Conservation (phyloP, 92 coral and sea anemone species). For the Anthopleura xanthogrammica region DNA sequence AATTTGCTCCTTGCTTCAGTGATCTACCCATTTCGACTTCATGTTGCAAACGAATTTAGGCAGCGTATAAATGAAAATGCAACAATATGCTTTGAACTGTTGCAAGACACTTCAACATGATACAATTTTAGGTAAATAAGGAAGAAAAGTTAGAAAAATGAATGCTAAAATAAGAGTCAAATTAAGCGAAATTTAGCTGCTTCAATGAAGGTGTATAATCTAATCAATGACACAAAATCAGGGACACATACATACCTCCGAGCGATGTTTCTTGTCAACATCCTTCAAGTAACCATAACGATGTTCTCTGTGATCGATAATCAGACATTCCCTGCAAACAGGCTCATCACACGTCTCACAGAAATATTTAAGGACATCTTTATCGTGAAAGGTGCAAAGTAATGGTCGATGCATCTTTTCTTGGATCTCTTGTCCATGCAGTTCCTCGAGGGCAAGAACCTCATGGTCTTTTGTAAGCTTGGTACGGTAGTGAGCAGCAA, state of each 20-base stretch:
- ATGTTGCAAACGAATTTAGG: too few species aligned
- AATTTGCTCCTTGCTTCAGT: too few species aligned
- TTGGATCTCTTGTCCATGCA: constrained; percentile 83
- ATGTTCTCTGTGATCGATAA: constrained; percentile 92
- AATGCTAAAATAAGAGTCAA: too few species aligned
- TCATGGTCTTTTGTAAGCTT: constrained; percentile 93
- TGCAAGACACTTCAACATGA: too few species aligned
- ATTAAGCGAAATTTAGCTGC: too few species aligned
- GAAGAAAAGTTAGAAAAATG: too few species aligned
- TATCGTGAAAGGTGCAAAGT: constrained; percentile 76
- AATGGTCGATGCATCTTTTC: constrained; percentile 92
- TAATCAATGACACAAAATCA: background rate
- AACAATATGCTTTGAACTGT: too few species aligned
- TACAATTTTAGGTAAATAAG: too few species aligned
- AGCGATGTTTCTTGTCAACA: constrained; percentile 92
- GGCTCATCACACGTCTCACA: constrained; percentile 98
- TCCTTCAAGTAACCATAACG: constrained; percentile 91
- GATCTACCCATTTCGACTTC: too few species aligned
- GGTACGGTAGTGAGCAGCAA: constrained; percentile 90
- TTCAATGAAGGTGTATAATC: too few species aligned
- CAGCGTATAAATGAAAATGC: too few species aligned
- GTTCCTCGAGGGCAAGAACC: constrained; percentile 80
- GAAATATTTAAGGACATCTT: constrained; percentile 86
- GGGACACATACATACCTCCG: constrained; percentile 58
- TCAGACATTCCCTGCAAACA: constrained; percentile 92